Conservation (phyloP, 1,140 invertebrate species). For the Diuraphis noxia region DNA sequence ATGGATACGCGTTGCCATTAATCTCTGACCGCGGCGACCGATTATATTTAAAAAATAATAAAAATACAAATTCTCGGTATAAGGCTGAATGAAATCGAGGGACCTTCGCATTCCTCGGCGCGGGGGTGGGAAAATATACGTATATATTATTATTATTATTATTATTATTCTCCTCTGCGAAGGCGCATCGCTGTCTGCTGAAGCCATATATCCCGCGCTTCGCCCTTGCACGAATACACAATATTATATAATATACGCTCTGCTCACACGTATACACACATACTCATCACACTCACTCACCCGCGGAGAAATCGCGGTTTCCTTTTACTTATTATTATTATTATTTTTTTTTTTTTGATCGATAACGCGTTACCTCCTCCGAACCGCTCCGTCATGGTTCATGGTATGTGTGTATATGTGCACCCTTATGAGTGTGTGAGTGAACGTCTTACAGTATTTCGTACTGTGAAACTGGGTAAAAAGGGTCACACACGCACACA, state of each 20-base stretch:
- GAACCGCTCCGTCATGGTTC: not conserved
- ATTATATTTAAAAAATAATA: constrained; percentile 48
- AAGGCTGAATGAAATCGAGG: constrained; percentile 8
- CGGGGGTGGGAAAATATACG: constrained; percentile 10
- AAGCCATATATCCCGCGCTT: not conserved
- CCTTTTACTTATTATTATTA: not conserved
- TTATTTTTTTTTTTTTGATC: constrained; percentile 46
- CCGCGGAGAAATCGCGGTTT: constrained; percentile 28
- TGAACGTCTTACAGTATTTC: constrained; percentile 2
- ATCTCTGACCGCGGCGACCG: constrained; percentile 46
- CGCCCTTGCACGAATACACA: not conserved
- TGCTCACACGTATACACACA: not conserved
- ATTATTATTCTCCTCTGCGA: not conserved
- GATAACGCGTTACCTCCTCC: constrained; percentile 39
- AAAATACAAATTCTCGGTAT: constrained; percentile 45
- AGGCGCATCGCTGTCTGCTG: constrained; percentile 50
- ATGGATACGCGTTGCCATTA: constrained; percentile 23
- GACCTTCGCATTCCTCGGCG: not conserved
- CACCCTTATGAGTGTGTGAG: too few species aligned
- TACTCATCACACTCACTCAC: not conserved
- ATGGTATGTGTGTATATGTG: too few species aligned
- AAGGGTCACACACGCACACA: constrained; percentile 44
- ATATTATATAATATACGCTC: too few species aligned
- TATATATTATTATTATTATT: constrained; percentile 13
- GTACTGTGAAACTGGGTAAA: constrained; percentile 36